Percentiles rank a stretch among this genome's conserved stretches.
Evolutionary conservation across 2,113 vertebrate species (phyloP).

Genomic region (Illadopsis cleaveri): DNA sequence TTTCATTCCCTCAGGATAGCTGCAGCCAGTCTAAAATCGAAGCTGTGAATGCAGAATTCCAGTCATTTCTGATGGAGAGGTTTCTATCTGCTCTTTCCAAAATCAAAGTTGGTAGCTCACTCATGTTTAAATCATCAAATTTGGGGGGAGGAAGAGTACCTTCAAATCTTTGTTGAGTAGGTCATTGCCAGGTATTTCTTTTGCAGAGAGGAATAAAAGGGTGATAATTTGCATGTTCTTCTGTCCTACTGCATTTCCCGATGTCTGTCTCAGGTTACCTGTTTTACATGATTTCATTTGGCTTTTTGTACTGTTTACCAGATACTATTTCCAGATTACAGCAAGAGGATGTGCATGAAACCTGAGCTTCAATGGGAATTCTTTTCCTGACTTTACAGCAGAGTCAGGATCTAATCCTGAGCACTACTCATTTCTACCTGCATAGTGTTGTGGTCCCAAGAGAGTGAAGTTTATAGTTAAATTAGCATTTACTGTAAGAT

Average conservation of each 20-base stretch:
- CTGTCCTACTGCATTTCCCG: background rate
- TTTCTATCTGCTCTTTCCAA: background rate
- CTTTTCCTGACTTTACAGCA: background rate
- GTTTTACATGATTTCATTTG: background rate
- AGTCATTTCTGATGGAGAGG: background rate
- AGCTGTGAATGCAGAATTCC: background rate
- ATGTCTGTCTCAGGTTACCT: background rate
- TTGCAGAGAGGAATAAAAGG: background rate
- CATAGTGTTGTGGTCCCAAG: background rate
- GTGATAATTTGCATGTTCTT: background rate
- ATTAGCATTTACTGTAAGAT: constrained; percentile 27
- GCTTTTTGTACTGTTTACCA: background rate
- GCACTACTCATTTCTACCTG: background rate
- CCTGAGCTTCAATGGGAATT: background rate
- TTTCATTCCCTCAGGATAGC: background rate
- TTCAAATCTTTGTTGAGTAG: background rate
- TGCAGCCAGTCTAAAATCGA: background rate
- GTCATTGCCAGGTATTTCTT: background rate
- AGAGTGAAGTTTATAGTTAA: background rate
- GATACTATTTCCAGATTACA: background rate
- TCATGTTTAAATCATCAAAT: background rate
- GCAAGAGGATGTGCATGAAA: background rate
- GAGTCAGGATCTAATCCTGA: background rate
- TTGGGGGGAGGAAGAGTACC: background rate
- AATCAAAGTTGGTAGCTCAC: background rate